Percentiles rank a stretch among this genome's conserved stretches.
These are phyloP conservation scores for Hippoglossus hippoglossus DNA, from an alignment of 2,797 vertebrate genomes.

Conservation along the genomic window DNA sequence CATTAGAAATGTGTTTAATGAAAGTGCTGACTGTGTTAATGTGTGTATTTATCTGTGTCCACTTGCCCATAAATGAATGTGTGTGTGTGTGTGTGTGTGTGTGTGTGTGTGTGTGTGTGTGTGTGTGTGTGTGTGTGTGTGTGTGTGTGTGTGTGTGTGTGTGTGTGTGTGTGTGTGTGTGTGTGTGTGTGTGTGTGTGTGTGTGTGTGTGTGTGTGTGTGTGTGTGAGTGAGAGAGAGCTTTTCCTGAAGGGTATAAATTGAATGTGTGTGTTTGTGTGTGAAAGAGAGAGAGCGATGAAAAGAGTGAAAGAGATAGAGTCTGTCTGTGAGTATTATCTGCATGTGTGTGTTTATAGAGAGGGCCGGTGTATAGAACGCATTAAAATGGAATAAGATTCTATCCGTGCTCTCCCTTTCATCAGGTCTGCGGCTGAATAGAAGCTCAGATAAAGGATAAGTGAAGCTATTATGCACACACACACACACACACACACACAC, in stretches of 20 bases:
- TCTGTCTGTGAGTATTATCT: conserved; percentile 30
- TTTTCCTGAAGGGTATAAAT: conserved; percentile 24
- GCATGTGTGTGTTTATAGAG: conserved; percentile 10
- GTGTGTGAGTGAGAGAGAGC: not conserved
- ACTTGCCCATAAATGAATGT: conserved; percentile 30
- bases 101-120: not conserved
- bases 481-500: too few species aligned
- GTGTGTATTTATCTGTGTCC: conserved; percentile 45
- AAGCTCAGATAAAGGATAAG: conserved; percentile 58
- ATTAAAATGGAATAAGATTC: conserved; percentile 61
- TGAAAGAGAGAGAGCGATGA: conserved; percentile 1
- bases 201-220: too few species aligned
- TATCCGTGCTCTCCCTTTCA: conserved; percentile 62
- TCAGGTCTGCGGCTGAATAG: conserved; percentile 53
- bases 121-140: not conserved
- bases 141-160: not conserved
- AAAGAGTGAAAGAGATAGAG: conserved; percentile 8
- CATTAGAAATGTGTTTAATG: conserved; percentile 43
- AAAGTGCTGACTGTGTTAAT: conserved; percentile 45
- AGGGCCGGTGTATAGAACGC: conserved; percentile 33
- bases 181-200: too few species aligned
- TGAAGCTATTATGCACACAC: conserved; percentile 36
- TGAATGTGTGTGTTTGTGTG: conserved; percentile 17
- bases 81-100: not conserved
- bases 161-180: too few species aligned